Evolutionary conservation across 2,888 invertebrate species (phyloP).

Genomic region (Odontothrips loti): DNA sequence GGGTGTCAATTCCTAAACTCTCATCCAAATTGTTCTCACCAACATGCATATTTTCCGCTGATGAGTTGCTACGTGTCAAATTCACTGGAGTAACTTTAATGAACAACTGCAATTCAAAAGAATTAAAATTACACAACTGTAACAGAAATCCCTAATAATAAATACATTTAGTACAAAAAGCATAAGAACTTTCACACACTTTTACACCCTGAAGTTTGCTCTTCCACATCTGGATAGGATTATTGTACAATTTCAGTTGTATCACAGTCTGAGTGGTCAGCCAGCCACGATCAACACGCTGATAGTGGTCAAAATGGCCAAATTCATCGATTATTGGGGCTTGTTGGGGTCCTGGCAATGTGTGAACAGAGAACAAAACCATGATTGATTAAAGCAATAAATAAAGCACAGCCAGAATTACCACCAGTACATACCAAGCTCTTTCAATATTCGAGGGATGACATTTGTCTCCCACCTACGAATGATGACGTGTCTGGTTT

Average conservation of each 20-base stretch:
- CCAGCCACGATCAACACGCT: conserved; percentile 72
- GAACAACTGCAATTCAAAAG: conserved; percentile 41
- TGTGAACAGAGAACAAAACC: not conserved
- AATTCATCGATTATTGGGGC: conserved; percentile 55
- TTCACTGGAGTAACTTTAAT: conserved; percentile 65
- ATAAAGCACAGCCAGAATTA: not conserved
- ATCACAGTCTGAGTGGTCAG: conserved; percentile 75
- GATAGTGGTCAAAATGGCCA: conserved; percentile 56
- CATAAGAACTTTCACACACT: conserved; percentile 44
- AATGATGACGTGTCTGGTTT: conserved; percentile 55
- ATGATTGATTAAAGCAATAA: not conserved
- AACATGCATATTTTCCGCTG: conserved; percentile 40
- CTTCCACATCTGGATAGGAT: conserved; percentile 72
- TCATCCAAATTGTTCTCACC: conserved; percentile 46
- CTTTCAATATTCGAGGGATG: conserved; percentile 59
- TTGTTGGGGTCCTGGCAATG: conserved; percentile 4
- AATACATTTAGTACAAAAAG: not conserved
- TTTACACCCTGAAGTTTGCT: conserved; percentile 63
- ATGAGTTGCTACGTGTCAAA: conserved; percentile 47
- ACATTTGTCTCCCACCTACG: conserved; percentile 78
- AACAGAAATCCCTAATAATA: not conserved
- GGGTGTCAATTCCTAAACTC: conserved; percentile 50
- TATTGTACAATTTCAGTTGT: conserved; percentile 77
- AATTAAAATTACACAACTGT: not conserved
- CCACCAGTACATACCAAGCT: conserved; percentile 45